A percentile compares a stretch with the other conserved stretches of the same genome.
phyloP scores from a whole-genome alignment of 2,888 invertebrate species.

The Parascotia fuliginaria region DNA sequence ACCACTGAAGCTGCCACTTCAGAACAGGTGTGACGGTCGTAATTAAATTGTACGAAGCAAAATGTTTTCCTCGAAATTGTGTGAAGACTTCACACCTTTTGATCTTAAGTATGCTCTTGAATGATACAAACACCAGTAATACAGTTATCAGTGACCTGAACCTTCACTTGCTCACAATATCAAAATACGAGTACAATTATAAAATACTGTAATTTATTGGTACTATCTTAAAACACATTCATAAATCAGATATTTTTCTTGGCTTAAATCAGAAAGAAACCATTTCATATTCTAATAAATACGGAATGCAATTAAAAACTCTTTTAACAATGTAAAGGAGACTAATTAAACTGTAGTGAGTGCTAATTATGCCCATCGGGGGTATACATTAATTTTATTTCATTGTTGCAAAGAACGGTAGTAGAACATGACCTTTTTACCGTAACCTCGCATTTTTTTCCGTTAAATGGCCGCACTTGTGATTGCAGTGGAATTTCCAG shows the following conservation, averaged over 20 bases:
- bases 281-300: slow-evolving; percentile 2
- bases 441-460: slow-evolving; percentile 37
- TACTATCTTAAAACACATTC: no score
- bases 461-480: slow-evolving; percentile 38
- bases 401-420: slow-evolving; percentile 36
- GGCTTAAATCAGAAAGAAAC: background rate
- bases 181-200: no score
- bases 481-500: slow-evolving; percentile 32
- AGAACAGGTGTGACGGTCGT: slow-evolving; percentile 7
- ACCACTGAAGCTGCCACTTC: slow-evolving; percentile 1
- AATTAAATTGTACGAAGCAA: slow-evolving; percentile 6
- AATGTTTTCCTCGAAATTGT: background rate
- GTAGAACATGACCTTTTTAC: slow-evolving; percentile 33
- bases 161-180: no score
- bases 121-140: no score
- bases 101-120: no score
- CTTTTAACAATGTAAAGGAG: slow-evolving; percentile 33
- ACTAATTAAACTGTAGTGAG: slow-evolving; percentile 43
- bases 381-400: slow-evolving; percentile 39
- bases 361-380: slow-evolving; percentile 43
- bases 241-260: no score
- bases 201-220: no score
- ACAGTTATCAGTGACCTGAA: no score
- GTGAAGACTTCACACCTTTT: background rate
- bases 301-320: slow-evolving; percentile 10